Evolutionary conservation across 1,140 invertebrate genomes (phyloP), one percentile per base, ranked within the genome.

Genomic region (Leguminivora glycinivorella): DNA sequence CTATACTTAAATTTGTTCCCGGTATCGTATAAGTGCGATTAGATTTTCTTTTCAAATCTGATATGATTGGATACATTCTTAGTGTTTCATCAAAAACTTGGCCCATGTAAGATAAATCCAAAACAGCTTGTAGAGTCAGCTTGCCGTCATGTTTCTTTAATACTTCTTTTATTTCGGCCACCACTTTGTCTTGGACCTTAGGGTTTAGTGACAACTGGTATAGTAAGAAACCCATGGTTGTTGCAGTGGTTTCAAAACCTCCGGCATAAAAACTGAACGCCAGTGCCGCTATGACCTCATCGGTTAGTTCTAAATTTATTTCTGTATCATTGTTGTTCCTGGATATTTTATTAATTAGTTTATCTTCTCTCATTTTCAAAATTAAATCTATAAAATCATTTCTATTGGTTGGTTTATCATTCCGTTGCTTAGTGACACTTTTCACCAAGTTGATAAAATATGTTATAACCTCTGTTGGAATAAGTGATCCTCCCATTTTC

Each of bases 301-400:
- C 47, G 22, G 47, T 52, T 52, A 52, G 14, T 4, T 52, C 47
- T 19, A 52, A 52, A 9, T 17, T 52, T 17, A 3, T 63, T 12
- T 63, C 47, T 19, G 47, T 19, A n/a, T 22, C 47, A 52, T 22
- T 7, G 47, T 19, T 52, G 1, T 52, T 22, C 2, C 47, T 52
- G 6, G 9, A 19, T 52, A 7, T n/a, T 52, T 7, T 17, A 6
- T n/a, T 19, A 19, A 52, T 22, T 4, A 9, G 47, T 19, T 52
- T 52, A 10, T 60, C n/a, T 31, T 26, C 24, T 29, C 26, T 60
- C 63, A 67, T 38, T 34, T 67, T 34, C 31, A 67, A 22, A 12
- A 67, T n/a, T 38, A 38, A 12, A 38, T 67, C 63, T 5, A 67
- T 67, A 3, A 67, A 67, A 22, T 19, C 63, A 14, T 67, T 67